phyloP scores from a whole-genome alignment of 2,797 vertebrate species.

The Hirundo rustica region DNA sequence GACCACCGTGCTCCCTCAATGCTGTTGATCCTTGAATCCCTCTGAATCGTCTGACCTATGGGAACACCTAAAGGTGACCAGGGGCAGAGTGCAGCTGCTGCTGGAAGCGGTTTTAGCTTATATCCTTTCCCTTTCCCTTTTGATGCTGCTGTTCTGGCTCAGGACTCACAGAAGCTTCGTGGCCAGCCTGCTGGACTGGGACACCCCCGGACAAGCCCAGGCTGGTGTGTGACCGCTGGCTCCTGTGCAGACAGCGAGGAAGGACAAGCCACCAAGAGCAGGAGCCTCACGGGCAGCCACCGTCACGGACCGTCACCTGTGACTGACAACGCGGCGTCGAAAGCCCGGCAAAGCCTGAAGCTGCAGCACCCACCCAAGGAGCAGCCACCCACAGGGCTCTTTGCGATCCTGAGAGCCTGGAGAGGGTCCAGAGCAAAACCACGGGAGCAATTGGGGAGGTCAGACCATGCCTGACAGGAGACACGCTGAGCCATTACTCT shows the following conservation, averaged over 20 bases:
- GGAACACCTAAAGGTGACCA: not conserved
- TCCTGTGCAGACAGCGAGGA: not conserved
- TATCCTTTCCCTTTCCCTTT: not conserved
- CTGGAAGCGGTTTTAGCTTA: not conserved
- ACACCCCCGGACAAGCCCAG: fast-evolving
- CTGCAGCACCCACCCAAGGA: not conserved
- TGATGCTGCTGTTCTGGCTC: not conserved
- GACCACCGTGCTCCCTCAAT: fast-evolving
- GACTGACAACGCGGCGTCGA: fast-evolving
- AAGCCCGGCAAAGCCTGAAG: not conserved
- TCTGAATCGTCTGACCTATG: not conserved
- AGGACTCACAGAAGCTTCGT: fast-evolving
- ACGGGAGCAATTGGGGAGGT: not conserved
- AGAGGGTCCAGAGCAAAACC: not conserved
- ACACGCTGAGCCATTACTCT: not conserved
- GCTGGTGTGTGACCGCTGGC: not conserved
- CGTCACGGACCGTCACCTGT: not conserved
- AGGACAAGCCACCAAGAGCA: not conserved
- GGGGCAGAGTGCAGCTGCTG: not conserved
- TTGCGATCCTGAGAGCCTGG: not conserved
- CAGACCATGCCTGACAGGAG: not conserved
- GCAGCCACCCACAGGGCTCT: not conserved
- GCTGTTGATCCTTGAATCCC: not conserved
- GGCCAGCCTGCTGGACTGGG: fast-evolving
- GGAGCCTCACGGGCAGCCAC: not conserved